Conservation (phyloP, 2,888 invertebrate genomes). For the Protonemura montana region DNA sequence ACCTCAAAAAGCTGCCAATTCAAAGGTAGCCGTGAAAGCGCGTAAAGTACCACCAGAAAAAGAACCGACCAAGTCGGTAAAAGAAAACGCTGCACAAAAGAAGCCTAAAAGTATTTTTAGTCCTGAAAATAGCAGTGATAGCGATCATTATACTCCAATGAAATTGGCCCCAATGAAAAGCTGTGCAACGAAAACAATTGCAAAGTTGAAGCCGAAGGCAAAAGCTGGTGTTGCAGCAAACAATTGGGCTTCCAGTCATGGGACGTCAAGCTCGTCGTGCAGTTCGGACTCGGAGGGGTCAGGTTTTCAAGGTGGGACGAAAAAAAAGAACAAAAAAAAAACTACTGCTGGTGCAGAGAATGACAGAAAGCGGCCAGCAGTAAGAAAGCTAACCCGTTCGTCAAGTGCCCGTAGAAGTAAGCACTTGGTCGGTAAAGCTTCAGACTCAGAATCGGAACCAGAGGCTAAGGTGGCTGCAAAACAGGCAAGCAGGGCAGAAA, state of each 20-base stretch:
- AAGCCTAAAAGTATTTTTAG: constrained; percentile 78
- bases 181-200: constrained; percentile 53
- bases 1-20: constrained; percentile 53
- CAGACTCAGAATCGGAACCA: constrained; percentile 55
- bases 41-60: background rate
- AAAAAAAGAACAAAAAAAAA: constrained; percentile 54
- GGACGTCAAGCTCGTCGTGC: constrained; percentile 24
- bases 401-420: constrained; percentile 66
- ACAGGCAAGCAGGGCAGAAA: constrained; percentile 24
- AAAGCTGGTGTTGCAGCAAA: constrained; percentile 42
- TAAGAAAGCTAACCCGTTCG: constrained; percentile 74
- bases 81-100: constrained; percentile 52
- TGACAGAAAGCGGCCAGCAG: constrained; percentile 56
- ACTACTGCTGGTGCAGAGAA: constrained; percentile 57
- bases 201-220: constrained; percentile 54
- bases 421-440: constrained; percentile 53
- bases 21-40: constrained; percentile 53
- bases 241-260: constrained; percentile 28
- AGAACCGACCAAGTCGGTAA: constrained; percentile 51
- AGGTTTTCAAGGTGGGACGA: constrained; percentile 26
- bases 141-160: constrained; percentile 59
- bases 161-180: constrained; percentile 60
- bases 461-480: constrained; percentile 40
- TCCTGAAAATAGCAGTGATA: constrained; percentile 78
- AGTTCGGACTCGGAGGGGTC: constrained; percentile 47